Evolutionary conservation across 2,113 vertebrate genomes (phyloP), one percentile per base, ranked within the genome.

Genomic region (Plecturocebus donacophilus): DNA sequence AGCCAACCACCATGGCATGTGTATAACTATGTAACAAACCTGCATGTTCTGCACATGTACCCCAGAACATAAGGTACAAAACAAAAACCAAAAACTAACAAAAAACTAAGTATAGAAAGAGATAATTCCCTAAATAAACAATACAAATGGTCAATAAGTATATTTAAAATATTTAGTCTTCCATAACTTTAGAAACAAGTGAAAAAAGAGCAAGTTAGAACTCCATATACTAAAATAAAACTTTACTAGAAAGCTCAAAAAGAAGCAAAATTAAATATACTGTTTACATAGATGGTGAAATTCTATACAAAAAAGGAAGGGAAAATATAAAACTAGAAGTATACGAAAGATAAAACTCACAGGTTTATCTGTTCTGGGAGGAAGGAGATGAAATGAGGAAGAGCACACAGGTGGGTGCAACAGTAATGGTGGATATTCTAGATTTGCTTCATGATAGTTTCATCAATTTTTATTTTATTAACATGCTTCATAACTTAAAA

Each of bases 231-330:
- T 86, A 16, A 90, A 38, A 73, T 49, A 73, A 25, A 58, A 25
- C 20, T 76, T 82, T 56, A 91, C 64, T 52, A n/a, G 42, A 84
- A 92, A 89, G 40, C 0, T 84, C 47, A 88, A 96, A 94, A 92
- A 79, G 11, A 92, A 84, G 64, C 9, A 58, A 91, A 80, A 47
- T 80, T 71, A 92, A 91, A 83, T 52, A 38, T 25, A 25, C 21
- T 84, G 19, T 47, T 88, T 92, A 40, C 8, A 54, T 70, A 87
- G 23, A 49, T 35, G 25, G 58, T 66, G 87, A 91, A 47, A 83
- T n/a, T 56, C 45, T 52, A 70, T 52, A 58, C 79, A 32, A 87
- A 76, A 82, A 20, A 73, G 52, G 45, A 64, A 49, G 61, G 64
- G 70, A 83, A 76, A 87, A 49, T 12, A 73, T 5, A 87, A 87